Conservation (phyloP, 2,888 invertebrate genomes). For the Coelogynopora nodosa region DNA sequence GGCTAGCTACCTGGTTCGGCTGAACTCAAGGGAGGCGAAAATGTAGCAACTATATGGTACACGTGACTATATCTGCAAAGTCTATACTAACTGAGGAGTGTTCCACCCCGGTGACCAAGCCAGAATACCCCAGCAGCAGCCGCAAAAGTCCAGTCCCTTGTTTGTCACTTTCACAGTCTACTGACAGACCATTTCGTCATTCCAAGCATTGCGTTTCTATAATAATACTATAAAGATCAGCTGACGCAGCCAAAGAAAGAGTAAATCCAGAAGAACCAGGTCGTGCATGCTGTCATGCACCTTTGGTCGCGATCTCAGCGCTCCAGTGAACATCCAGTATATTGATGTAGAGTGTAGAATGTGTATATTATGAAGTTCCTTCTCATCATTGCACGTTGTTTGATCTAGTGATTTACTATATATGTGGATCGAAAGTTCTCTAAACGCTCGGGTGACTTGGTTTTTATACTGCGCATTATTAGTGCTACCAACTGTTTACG, state of each 20-base stretch:
- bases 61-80: neutral
- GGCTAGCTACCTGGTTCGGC: neutral
- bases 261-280: neutral
- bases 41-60: too few relatives aligned
- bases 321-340: neutral
- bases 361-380: too few relatives aligned
- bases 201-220: neutral
- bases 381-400: too few relatives aligned
- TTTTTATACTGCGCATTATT: too few relatives aligned
- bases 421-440: too few relatives aligned
- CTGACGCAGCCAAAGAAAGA: neutral
- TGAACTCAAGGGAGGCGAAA: neutral
- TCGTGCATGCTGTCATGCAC: constrained; percentile 22
- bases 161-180: constrained; percentile 18
- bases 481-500: too few relatives aligned
- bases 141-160: neutral
- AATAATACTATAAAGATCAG: neutral
- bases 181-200: neutral
- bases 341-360: too few relatives aligned
- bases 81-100: neutral
- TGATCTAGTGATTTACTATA: too few relatives aligned
- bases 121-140: neutral
- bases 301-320: neutral
- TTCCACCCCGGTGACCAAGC: neutral
- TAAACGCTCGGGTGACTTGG: too few relatives aligned